Evolutionary conservation across 2,797 vertebrate genomes (phyloP), one percentile per base, ranked within the genome.

Genomic region (Dromococcyx pavoninus): DNA sequence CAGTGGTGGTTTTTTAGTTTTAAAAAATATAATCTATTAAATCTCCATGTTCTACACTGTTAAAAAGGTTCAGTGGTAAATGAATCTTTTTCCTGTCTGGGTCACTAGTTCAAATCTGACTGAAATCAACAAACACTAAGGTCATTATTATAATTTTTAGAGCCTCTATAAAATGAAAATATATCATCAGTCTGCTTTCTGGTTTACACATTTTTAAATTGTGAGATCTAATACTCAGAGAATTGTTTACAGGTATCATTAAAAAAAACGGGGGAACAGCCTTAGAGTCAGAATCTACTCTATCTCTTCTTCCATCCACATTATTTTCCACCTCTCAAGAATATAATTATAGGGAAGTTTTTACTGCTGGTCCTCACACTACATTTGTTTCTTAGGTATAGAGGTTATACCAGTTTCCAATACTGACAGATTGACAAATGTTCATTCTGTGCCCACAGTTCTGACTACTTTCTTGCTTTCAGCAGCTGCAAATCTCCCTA

Each of bases 391-490:
- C n/a, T 89, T 79, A 33, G 37, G 11, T 71, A 14, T 37, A 64
- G 48, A 85, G 3, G 19, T 57, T 78, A 73, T 35, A 46, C 5
- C 30, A 32, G 11, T 81, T 93, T 90, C 10, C 5, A 78, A 9
- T 50, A 50, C 14, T 39, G 71, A 77, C 78, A 86, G 6, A 82
- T 85, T 89, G 67, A 85, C 28, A 57, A 84, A 84, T 71, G 37
- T 82, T 89, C 25, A 5, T n/a, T 77, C 10, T 60, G 4, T 43
- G 33, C 13, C 17, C 15, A 30, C 14, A 61, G 17, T 67, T 57
- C 39, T 85, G 64, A 73, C 67, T 79, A 37, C 8, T 27, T 85
- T 69, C 70, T 75, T 82, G 12, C 25, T 87, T 87, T 87, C 53
- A 54, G 81, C 32, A 88, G 44, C 39, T 64, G 13, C 28, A 64